A percentile compares a stretch with the other conserved stretches of the same genome.
Conservation (phyloP, 1,140 invertebrate species). For the Drosophila obscura region DNA sequence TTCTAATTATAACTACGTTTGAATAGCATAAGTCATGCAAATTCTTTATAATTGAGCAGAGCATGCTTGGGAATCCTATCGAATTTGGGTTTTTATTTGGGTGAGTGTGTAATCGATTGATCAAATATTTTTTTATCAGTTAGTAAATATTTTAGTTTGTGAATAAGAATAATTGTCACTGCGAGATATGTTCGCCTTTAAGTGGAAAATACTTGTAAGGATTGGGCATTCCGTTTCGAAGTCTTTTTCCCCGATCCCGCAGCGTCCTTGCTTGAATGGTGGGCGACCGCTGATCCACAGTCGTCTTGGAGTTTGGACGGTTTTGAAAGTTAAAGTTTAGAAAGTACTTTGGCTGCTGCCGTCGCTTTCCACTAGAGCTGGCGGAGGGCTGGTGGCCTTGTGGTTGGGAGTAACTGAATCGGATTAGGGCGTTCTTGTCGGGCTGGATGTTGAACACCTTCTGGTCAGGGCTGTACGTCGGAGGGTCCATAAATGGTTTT, state of each 20-base stretch:
- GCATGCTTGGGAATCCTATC: conserved; percentile 2
- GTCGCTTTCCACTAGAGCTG: not conserved
- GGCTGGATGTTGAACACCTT: conserved; percentile 39
- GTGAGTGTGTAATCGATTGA: conserved; percentile 8
- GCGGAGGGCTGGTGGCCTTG: not conserved
- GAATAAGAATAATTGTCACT: conserved; percentile 1
- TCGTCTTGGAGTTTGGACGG: conserved; percentile 10
- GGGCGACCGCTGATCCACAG: not conserved
- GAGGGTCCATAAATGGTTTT: not conserved
- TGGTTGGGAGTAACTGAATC: conserved; percentile 13
- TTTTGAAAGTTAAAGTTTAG: conserved; percentile 48
- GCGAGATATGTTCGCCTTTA: conserved; percentile 38
- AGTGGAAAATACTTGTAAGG: conserved; percentile 36
- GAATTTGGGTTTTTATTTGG: not conserved
- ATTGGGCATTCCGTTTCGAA: conserved; percentile 26
- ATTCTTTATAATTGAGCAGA: too few species aligned
- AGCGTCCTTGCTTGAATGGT: not conserved
- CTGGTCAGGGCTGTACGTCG: not conserved
- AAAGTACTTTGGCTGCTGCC: conserved; percentile 5
- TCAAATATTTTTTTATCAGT: conserved; percentile 17
- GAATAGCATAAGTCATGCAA: too few species aligned
- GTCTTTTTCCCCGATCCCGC: not conserved
- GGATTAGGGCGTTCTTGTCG: conserved; percentile 12
- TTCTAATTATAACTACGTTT: too few species aligned
- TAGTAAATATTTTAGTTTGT: conserved; percentile 11